Evolutionary conservation across 64 coral and sea anemone species (phyloP), one percentile per base, ranked within the genome.

Genomic region (Porites australiensis): DNA sequence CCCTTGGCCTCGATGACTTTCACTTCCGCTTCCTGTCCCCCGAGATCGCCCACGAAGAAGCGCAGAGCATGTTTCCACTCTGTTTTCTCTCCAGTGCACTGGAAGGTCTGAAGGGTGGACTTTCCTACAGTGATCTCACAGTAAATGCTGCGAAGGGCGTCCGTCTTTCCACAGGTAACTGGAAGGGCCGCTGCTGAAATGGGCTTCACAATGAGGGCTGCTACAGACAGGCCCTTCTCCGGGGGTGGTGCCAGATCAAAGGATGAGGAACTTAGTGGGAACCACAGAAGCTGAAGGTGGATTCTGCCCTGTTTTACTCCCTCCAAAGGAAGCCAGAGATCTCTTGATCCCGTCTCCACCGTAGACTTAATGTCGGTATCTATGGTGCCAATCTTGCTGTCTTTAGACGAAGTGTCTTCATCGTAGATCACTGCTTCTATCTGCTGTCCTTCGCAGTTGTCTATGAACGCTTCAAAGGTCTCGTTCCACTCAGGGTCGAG

Each of bases 401-500:
- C 96, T 88, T 98, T 98, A 0, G 71, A 64, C 0, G 96, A 77
- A 10, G 88, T 93, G 75, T 98, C 94, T 86, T 98, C 90, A 80
- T 98, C 96, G 57, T 91, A 98, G 72, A 98, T 89, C 0, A 50
- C 50, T 21, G 95, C 70, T 57, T 95, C 94, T 8, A 98, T 18
- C 50, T 90, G 72, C 18, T 98, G 96, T 0, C 94, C 96, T 75
- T 98, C 96, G 6, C 74, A 27, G 54, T 98, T 98, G 57, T 98
- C 96, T 16, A 98, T 90, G 53, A 93, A 98, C 6, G 96, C 90
- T 64, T 98, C 93, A 64, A 90, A 98, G 19, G 77, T 92, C 50
- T 98, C 96, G 84, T 98, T 93, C 96, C 96, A 98, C 19, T 72
- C 88, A 0, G 96, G 96, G 20, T 98, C 87, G 37, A 95, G 96